Percentiles rank a stretch among this genome's conserved stretches.
Conservation (phyloP, 1,140 invertebrate genomes). For the Drosophila tropicalis region DNA sequence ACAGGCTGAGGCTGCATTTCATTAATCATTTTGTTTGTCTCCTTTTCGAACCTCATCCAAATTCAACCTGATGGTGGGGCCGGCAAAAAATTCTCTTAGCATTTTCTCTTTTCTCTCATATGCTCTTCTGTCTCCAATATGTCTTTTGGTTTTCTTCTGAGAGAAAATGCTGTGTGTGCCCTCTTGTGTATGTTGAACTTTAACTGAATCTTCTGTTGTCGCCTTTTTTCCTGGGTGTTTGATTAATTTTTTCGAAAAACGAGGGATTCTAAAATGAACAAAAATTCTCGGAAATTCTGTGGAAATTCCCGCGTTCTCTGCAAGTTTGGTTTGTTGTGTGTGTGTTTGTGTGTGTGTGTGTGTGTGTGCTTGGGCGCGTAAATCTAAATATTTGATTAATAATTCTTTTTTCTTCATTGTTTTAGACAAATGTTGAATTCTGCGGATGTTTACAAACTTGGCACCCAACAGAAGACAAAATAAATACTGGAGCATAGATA, state of each 20-base stretch:
- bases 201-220: not conserved
- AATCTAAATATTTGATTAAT: conserved; percentile 82
- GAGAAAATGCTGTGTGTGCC: not conserved
- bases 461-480: conserved; percentile 67
- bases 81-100: not conserved
- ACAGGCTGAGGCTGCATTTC: not conserved
- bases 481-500: conserved; percentile 47
- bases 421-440: conserved; percentile 57
- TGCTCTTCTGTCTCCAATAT: not conserved
- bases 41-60: not conserved
- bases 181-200: conserved; percentile 3
- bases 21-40: not conserved
- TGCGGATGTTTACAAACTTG: conserved; percentile 80
- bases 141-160: not conserved
- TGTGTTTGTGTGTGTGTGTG: conserved; percentile 20
- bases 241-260: conserved; percentile 69
- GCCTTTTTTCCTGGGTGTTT: conserved; percentile 42
- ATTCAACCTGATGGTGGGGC: not conserved
- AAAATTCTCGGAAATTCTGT: conserved; percentile 70
- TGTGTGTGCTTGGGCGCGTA: conserved; percentile 55
- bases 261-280: conserved; percentile 60
- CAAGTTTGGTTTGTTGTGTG: conserved; percentile 28
- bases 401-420: conserved; percentile 48
- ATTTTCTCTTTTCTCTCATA: not conserved
- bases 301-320: conserved; percentile 50